A percentile compares a stretch with the other conserved stretches of the same genome.
Conservation (phyloP, 2,113 vertebrate genomes). For the Tonatia bakeri region DNA sequence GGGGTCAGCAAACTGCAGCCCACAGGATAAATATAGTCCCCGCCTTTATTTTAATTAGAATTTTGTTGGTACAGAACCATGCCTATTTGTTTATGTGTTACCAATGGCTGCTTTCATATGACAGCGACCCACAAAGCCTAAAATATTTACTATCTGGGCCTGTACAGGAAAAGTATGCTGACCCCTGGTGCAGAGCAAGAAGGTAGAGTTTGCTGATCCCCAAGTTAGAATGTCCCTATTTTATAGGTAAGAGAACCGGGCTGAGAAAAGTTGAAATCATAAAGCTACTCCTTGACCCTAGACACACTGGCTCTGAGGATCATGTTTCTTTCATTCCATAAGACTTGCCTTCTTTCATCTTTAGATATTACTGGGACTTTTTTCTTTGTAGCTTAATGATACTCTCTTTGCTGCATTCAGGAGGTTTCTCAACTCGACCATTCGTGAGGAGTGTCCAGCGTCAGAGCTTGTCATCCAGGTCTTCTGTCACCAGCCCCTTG, state of each 20-base stretch:
- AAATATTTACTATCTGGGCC: neutral
- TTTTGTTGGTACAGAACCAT: neutral
- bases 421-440: constrained; percentile 95
- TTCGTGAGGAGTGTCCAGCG: constrained; percentile 97
- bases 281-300: neutral
- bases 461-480: constrained; percentile 93
- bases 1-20: neutral
- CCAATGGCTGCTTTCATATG: neutral
- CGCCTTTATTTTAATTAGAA: neutral
- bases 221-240: neutral
- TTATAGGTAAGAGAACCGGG: neutral
- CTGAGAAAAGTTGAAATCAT: neutral
- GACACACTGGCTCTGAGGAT: neutral
- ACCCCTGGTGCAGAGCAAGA: neutral
- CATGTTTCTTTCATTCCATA: rapidly evolving
- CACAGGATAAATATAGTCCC: neutral
- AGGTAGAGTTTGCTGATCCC: neutral
- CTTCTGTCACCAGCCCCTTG: constrained; percentile 94
- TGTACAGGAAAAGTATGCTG: neutral
- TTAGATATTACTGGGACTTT: neutral
- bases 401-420: constrained; percentile 64
- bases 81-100: neutral
- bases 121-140: neutral
- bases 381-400: neutral
- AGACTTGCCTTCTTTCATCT: neutral